Conservation (phyloP, 1,140 invertebrate genomes). For the Ruditapes philippinarum region DNA sequence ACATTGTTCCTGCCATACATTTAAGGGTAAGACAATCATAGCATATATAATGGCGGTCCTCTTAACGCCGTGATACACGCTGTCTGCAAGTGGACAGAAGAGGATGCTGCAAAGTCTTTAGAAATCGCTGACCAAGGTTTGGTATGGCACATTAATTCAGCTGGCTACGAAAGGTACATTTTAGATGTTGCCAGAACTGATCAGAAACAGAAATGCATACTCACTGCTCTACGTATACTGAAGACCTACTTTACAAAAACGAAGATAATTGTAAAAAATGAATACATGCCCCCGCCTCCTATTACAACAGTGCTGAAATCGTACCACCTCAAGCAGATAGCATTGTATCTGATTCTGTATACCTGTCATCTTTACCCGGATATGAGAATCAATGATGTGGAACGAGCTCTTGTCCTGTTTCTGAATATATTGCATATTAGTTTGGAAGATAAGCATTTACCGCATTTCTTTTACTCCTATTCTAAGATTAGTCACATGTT, state of each 20-base stretch:
- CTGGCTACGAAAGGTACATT: conserved; percentile 47
- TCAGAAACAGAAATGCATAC: conserved; percentile 14
- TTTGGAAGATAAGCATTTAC: conserved; percentile 12
- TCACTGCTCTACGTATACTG: conserved; percentile 20
- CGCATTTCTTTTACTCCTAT: conserved; percentile 33
- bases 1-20: conserved; percentile 28
- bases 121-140: conserved; percentile 16
- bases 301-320: background rate
- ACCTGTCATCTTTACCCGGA: background rate
- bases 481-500: background rate
- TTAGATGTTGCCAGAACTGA: conserved; percentile 31
- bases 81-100: conserved; percentile 49
- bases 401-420: conserved; percentile 14
- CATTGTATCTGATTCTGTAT: conserved; percentile 29
- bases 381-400: background rate
- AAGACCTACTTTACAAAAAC: conserved; percentile 18
- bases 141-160: background rate
- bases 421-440: background rate
- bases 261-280: background rate
- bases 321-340: conserved; percentile 4
- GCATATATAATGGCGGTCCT: background rate
- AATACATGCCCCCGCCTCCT: background rate
- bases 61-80: conserved; percentile 8
- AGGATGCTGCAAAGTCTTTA: background rate
- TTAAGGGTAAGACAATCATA: background rate